A percentile compares a stretch with the other conserved stretches of the same genome.
phyloP scores from a whole-genome alignment of 2,113 vertebrate genomes.

The Sinocyclocheilus grahami region DNA sequence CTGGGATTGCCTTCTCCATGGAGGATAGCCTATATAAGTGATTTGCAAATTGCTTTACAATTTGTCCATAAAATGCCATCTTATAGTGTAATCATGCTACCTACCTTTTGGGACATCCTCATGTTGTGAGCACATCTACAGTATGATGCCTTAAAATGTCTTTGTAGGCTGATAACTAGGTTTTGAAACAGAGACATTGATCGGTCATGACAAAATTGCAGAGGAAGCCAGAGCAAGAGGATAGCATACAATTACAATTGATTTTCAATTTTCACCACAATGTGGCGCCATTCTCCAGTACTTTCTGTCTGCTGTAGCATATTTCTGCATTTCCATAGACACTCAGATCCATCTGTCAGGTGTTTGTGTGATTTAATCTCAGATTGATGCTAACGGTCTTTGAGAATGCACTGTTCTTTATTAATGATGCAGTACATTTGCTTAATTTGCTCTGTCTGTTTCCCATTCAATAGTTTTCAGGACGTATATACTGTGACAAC shows the following conservation, averaged over 20 bases:
- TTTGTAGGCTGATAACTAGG: background rate
- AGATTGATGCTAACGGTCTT: background rate
- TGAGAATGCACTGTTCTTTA: background rate
- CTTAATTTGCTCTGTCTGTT: background rate
- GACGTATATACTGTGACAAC: background rate
- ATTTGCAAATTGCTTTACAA: background rate
- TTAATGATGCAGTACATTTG: background rate
- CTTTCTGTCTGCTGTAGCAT: background rate
- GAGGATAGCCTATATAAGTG: background rate
- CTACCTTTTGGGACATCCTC: background rate
- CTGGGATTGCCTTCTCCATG: background rate
- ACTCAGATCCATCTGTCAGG: background rate
- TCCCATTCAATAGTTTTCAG: background rate
- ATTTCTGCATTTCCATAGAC: constrained; percentile 1
- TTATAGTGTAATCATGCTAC: background rate
- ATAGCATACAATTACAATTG: background rate
- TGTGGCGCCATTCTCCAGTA: constrained; percentile 39
- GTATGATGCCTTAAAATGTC: background rate
- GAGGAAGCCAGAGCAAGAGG: too few species aligned
- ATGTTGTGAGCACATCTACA: background rate
- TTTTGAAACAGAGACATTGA: background rate
- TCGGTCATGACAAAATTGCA: background rate
- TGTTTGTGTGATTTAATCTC: background rate
- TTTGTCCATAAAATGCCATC: background rate
- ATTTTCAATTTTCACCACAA: constrained; percentile 41